A percentile compares a stretch with the other conserved stretches of the same genome.
phyloP scores from a whole-genome alignment of 2,888 invertebrate species.

The Resseliella maxima region DNA sequence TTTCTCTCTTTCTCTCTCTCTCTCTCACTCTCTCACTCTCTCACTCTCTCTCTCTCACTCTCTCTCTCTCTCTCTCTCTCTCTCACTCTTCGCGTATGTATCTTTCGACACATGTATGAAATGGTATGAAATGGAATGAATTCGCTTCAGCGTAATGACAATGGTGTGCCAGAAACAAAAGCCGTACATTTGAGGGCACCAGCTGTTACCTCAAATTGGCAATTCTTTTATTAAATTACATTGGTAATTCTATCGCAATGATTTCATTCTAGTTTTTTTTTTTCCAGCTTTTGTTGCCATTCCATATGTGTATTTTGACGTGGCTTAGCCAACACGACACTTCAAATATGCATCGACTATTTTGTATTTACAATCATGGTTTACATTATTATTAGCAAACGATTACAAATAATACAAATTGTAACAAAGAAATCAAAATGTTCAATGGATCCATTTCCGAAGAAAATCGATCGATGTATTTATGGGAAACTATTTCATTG shows the following conservation, averaged over 20 bases:
- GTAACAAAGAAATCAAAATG: background rate
- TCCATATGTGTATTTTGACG: background rate
- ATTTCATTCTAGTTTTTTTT: background rate
- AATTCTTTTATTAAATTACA: slow-evolving; percentile 59
- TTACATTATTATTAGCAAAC: background rate
- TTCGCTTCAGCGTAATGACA: background rate
- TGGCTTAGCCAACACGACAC: background rate
- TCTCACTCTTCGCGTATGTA: too few relatives aligned
- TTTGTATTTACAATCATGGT: background rate
- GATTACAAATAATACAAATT: background rate
- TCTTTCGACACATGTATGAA: background rate
- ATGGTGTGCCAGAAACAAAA: slow-evolving; percentile 22
- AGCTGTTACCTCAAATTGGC: slow-evolving; percentile 61
- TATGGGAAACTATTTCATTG: background rate
- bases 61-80: too few relatives aligned
- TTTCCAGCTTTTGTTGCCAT: too few relatives aligned
- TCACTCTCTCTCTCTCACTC: too few relatives aligned
- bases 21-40: too few relatives aligned
- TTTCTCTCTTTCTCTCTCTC: background rate
- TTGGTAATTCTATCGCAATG: slow-evolving; percentile 51
- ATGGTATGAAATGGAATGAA: background rate
- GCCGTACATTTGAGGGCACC: slow-evolving; percentile 57
- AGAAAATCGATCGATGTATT: background rate
- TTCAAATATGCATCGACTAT: background rate
- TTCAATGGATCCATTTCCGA: background rate